phyloP scores from a whole-genome alignment of 2,113 vertebrate genomes.

The Pelecanus crispus region DNA sequence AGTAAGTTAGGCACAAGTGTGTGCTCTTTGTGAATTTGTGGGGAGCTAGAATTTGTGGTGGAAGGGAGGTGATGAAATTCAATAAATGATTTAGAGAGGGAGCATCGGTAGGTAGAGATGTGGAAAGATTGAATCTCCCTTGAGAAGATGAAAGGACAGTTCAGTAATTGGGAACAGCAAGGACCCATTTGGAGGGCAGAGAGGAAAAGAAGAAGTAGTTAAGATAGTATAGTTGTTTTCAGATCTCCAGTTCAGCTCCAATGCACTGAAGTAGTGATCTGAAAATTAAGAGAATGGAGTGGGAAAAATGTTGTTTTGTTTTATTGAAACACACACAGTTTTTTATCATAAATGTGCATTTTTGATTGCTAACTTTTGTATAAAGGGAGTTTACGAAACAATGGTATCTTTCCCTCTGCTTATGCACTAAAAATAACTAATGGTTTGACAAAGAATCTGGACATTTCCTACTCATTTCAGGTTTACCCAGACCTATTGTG shows the following conservation, averaged over 20 bases:
- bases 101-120: background rate
- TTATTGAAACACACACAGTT: background rate
- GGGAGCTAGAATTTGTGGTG: background rate
- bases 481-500: background rate
- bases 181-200: constrained; percentile 20
- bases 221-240: background rate
- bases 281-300: background rate
- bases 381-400: background rate
- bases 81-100: background rate
- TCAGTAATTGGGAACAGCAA: constrained; percentile 8
- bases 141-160: constrained; percentile 11
- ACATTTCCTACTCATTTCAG: background rate
- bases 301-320: background rate
- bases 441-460: background rate
- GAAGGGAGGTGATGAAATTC: background rate
- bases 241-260: background rate
- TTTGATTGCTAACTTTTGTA: background rate
- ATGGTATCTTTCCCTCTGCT: background rate
- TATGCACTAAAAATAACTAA: background rate
- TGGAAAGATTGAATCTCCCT: constrained; percentile 29
- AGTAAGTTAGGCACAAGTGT: background rate
- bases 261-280: background rate
- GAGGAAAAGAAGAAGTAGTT: background rate
- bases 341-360: background rate
- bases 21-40: background rate